A percentile compares a stretch with the other conserved stretches of the same genome.
Conservation (phyloP, 2,888 invertebrate species). For the Polymixis lichenea region DNA sequence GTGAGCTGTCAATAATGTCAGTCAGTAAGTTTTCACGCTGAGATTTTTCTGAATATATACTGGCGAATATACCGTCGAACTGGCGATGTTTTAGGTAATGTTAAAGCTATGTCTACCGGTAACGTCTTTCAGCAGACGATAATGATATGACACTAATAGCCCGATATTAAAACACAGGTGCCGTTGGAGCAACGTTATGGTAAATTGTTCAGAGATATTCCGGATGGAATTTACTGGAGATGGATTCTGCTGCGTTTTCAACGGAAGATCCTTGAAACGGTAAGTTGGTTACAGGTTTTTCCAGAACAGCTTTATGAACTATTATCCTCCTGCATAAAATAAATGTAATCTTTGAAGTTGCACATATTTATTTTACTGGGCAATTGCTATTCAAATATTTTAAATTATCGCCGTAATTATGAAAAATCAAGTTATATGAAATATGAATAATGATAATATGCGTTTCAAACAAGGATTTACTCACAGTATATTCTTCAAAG, state of each 20-base stretch:
- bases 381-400: background rate
- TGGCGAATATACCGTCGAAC: too few species aligned
- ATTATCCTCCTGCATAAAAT: too few species aligned
- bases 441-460: too few species aligned
- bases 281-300: background rate
- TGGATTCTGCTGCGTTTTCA: conserved; percentile 91
- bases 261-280: conserved; percentile 75
- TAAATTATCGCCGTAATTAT: background rate
- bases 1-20: background rate
- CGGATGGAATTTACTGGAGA: conserved; percentile 86
- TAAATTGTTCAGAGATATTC: conserved; percentile 86
- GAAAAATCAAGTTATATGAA: too few species aligned
- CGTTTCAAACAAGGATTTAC: background rate
- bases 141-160: background rate
- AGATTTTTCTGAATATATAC: too few species aligned
- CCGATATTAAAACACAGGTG: conserved; percentile 76
- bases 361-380: too few species aligned
- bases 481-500: conserved; percentile 6
- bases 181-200: conserved; percentile 76
- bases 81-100: too few species aligned
- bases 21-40: background rate
- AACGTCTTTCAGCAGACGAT: background rate
- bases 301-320: too few species aligned
- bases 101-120: too few species aligned
- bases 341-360: too few species aligned